Evolutionary conservation across 2,888 invertebrate species (phyloP).

Genomic region (Cylindroiulus punctatus): DNA sequence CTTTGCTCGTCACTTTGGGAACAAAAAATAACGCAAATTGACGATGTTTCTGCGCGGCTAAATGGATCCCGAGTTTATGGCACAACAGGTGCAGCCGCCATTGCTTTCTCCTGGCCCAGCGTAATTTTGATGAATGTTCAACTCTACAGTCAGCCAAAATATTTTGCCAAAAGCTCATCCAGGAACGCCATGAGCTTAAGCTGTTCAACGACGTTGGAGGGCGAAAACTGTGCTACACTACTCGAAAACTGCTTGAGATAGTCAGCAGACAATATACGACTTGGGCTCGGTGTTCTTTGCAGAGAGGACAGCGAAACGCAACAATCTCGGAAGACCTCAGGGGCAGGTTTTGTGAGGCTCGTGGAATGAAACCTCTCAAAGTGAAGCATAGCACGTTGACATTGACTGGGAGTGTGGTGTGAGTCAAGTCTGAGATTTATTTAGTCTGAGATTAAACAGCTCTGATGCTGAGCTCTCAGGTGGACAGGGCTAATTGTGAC

Average conservation of each 20-base stretch:
- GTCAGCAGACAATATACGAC: too few relatives aligned
- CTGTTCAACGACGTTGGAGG: background rate
- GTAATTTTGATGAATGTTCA: background rate
- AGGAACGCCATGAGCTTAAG: background rate
- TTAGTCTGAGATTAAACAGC: too few relatives aligned
- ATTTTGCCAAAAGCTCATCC: constrained; percentile 24
- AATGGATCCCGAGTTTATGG: constrained; percentile 23
- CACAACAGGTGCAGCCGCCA: constrained; percentile 16
- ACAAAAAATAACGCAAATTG: constrained; percentile 38
- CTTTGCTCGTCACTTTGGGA: constrained; percentile 1
- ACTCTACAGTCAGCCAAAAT: constrained; percentile 6
- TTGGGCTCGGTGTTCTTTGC: background rate
- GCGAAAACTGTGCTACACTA: background rate
- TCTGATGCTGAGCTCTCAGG: too few relatives aligned
- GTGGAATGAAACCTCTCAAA: too few relatives aligned
- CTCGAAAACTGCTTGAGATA: background rate
- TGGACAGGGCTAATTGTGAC: too few relatives aligned
- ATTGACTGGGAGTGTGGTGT: too few relatives aligned
- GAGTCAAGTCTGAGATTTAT: too few relatives aligned
- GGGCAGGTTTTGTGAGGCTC: too few relatives aligned
- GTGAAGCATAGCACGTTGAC: too few relatives aligned
- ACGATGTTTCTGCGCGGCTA: constrained; percentile 2
- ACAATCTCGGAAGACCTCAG: too few relatives aligned
- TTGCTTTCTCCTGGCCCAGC: background rate
- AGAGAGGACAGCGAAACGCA: background rate